A percentile compares a stretch with the other conserved stretches of the same genome.
phyloP scores from a whole-genome alignment of 2,113 vertebrate species.

The Lepisosteus osseus region DNA sequence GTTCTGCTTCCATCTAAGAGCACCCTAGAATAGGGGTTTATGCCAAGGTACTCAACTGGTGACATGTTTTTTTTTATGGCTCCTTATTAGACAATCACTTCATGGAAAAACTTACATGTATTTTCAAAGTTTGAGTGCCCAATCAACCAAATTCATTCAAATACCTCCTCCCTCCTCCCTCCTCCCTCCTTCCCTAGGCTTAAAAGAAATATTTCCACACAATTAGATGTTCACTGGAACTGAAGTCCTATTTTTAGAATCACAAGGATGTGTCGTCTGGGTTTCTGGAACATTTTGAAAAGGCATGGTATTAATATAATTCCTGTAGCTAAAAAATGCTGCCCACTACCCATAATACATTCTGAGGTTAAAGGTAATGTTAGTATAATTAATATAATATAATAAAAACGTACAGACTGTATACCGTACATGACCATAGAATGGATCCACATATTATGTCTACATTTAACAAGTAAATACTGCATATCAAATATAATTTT shows the following conservation, averaged over 20 bases:
- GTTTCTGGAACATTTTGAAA: background rate
- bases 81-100: background rate
- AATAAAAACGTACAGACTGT: too few relatives aligned
- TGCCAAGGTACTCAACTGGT: too few relatives aligned
- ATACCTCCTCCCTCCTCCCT: background rate
- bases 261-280: background rate
- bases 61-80: background rate
- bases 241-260: background rate
- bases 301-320: background rate
- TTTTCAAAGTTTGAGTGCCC: background rate
- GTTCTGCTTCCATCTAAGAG: too few relatives aligned
- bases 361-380: background rate
- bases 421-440: too few relatives aligned
- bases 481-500: too few relatives aligned
- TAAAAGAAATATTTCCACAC: background rate
- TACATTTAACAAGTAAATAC: too few relatives aligned
- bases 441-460: too few relatives aligned
- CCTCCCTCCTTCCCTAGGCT: background rate
- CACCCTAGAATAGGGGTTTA: too few relatives aligned
- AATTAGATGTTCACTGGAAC: background rate
- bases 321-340: background rate
- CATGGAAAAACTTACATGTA: background rate
- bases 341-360: background rate
- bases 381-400: too few relatives aligned
- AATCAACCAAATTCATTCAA: background rate